A percentile compares a stretch with the other conserved stretches of the same genome.
Conservation (phyloP, 2,113 vertebrate species). For the Lepus europaeus region DNA sequence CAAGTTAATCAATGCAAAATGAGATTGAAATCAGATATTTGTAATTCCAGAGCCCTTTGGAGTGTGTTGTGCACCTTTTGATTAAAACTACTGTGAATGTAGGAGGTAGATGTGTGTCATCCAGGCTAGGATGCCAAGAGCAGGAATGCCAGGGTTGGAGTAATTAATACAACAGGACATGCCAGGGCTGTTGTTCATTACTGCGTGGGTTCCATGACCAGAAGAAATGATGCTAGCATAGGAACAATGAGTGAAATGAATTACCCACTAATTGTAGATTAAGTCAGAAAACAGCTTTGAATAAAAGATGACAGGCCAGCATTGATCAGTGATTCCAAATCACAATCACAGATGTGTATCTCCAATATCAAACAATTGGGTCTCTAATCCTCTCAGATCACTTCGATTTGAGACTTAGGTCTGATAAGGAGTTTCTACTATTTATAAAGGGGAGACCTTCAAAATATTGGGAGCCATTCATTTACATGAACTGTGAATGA, state of each 20-base stretch:
- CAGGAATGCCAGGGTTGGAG: neutral
- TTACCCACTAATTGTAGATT: constrained; percentile 30
- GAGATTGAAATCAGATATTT: constrained; percentile 36
- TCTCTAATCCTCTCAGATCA: neutral
- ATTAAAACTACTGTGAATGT: neutral
- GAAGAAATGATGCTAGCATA: constrained; percentile 25
- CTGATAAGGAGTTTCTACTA: neutral
- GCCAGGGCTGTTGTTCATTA: neutral
- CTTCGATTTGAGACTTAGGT: neutral
- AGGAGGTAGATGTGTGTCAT: neutral
- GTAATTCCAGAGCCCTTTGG: neutral
- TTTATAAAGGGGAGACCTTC: neutral
- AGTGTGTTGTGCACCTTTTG: constrained; percentile 1
- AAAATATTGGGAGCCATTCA: neutral
- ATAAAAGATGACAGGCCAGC: neutral
- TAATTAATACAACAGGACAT: neutral
- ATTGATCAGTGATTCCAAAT: constrained; percentile 21
- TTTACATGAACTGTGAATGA: neutral
- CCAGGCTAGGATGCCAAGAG: neutral
- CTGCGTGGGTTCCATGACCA: constrained; percentile 9
- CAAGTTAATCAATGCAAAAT: neutral
- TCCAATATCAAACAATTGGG: neutral
- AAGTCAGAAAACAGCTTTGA: constrained; percentile 55
- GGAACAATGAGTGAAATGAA: constrained; percentile 5
- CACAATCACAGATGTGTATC: constrained; percentile 6